Evolutionary conservation across 2,888 invertebrate genomes (phyloP).

Genomic region (Ectemnius lituratus): DNA sequence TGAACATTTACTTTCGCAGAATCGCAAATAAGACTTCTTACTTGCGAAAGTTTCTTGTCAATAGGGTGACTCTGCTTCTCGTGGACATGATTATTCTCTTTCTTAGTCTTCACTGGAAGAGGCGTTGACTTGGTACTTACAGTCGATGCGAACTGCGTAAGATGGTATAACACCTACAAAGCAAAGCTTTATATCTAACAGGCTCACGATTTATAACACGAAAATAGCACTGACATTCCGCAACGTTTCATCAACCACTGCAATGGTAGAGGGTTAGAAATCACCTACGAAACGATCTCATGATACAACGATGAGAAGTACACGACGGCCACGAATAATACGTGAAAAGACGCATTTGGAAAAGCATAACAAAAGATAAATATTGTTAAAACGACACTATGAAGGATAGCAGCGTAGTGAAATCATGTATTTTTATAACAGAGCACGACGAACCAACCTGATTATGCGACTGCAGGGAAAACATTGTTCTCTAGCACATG

Average conservation of each 20-base stretch:
- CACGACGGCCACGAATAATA: too few relatives aligned
- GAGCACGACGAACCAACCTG: constrained; percentile 63
- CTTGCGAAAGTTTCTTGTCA: constrained; percentile 66
- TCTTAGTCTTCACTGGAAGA: constrained; percentile 62
- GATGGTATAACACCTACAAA: constrained; percentile 72
- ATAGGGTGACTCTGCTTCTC: constrained; percentile 56
- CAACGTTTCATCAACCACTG: too few relatives aligned
- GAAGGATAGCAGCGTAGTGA: constrained; percentile 7
- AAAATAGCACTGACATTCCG: too few relatives aligned
- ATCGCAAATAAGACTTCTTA: constrained; percentile 36
- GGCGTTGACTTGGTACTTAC: constrained; percentile 68
- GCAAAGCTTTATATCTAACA: too few relatives aligned
- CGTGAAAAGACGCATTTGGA: background rate
- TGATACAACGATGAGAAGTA: too few relatives aligned
- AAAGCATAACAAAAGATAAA: background rate
- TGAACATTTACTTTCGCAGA: background rate
- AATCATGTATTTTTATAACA: constrained; percentile 12
- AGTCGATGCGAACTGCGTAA: constrained; percentile 72
- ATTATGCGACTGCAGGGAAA: constrained; percentile 74
- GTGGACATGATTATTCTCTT: constrained; percentile 40
- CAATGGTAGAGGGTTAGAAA: too few relatives aligned
- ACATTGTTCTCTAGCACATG: constrained; percentile 59
- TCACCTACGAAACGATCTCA: too few relatives aligned
- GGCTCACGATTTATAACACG: too few relatives aligned
- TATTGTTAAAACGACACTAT: constrained; percentile 14